Evolutionary conservation across 2,797 vertebrate genomes (phyloP), one percentile per base, ranked within the genome.

Genomic region (Chromis chromis): DNA sequence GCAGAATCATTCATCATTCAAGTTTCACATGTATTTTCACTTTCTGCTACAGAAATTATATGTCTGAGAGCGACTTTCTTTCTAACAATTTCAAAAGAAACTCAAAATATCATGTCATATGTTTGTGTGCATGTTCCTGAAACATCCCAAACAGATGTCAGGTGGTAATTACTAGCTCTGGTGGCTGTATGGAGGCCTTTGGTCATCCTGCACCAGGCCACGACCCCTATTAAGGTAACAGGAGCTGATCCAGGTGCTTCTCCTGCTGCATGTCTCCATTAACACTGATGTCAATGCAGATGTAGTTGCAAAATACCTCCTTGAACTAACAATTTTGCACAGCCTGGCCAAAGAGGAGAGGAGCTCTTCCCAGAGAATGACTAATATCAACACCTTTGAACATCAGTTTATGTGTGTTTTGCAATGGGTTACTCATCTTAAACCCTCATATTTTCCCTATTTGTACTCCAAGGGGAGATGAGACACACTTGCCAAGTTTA

Each of bases 221-320:
- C 59, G 82, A 88, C 83, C 87, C 76, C 65, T 82, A 50, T 62
- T 78, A 50, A 73, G 68, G 85, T 84, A 80, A 88, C 65, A 73
- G 54, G 61, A 54, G 66, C 74, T 49, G 39, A 77, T 88, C 78
- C 86, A 87, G 84, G 84, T 87, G 83, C 82, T 79, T 52, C 66
- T 79, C 31, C 14, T 19, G 70, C 55, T 61, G 50, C n/a, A 4
- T 60, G 65, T 57, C 66, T 44, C 65, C 49, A 70, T 78, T 75
- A 62, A 77, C 65, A 75, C 54, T 6, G 59, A 52, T 72, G 61
- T 66, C 55, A 59, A 54, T 24, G 17, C 17, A 58, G 21, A 73
- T 48, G 25, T 49, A 2, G 10, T 12, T 36, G 33, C 33, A 36
- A 36, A 36, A 36, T 36, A 36, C 8, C 33, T 36, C 33, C 33